Base-by-base conservation (phyloP, 2,888 invertebrate species). In the Lymantria monacha region DNA sequence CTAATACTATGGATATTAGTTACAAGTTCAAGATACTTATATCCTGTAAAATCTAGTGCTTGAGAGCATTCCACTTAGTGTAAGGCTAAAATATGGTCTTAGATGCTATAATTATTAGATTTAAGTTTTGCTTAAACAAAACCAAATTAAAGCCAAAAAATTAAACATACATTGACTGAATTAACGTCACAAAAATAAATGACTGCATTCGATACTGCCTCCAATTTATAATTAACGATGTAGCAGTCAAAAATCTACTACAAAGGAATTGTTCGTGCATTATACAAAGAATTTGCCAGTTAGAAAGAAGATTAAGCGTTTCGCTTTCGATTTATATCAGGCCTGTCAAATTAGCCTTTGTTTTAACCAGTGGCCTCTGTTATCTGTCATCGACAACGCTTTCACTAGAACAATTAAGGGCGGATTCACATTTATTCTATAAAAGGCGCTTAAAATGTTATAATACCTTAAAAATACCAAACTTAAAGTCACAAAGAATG, bases 301-400 rank as follows among this genome's bases (percentile, higher is more conserved):
- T n/a, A 52, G 51, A 61, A 60, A 33, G 33, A 33, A 22, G 22
- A 22, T 22, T 33, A 33, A 33, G 33, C 33, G 33, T 10, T 33
- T 53, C 52, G 53, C 52, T 52, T 42, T 13, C 13, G 64, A 69
- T 70, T 59, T 49, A 53, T 59, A 69, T 70, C 69, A 61, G 46
- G 57, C 58, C 58, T 41, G 53, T 52, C 54, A 68, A 71, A 71
- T 74, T 65, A 66, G 64, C 66, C 55, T 69, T 78, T 74, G 72
- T 76, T 74, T 68, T 66, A 53, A 57, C 55, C 51, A 44, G 46
- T 58, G 46, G 48, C 44, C 30, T 44, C 46, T 55, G 56, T 66
- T 73, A 70, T 72, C 67, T 66, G 12, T 45, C 55, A 69, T 72
- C 72, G 53, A 55, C 59, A 72, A 68, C 63, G 67, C 72, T 82